Evolutionary conservation across 2,797 vertebrate genomes (phyloP), one percentile per base, ranked within the genome.

Genomic region (Argyrosomus regius): DNA sequence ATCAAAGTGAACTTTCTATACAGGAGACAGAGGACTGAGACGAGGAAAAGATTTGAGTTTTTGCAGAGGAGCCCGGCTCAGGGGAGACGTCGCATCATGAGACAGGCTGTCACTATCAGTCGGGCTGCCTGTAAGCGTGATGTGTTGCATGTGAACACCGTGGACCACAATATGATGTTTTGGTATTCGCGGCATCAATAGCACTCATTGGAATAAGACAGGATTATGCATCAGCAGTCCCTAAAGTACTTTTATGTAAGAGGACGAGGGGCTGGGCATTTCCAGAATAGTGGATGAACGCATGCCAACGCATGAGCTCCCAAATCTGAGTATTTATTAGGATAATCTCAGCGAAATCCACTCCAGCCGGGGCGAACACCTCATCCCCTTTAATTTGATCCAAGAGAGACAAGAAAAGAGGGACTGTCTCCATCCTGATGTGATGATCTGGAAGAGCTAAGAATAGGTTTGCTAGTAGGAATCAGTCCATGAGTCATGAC

Each of bases 341-440:
- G 86, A 88, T 89, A 83, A 91, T 86, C 87, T 88, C 65, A 56
- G 54, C 41, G 59, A 79, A 87, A 86, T 77, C 86, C 74, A 72
- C 50, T 46, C 66, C 81, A 80, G 70, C 60, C 60, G 77, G 28
- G 81, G 57, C 77, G 52, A 70, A 67, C 75, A 72, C 68, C 72
- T 77, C 56, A 6, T 39, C 69, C 58, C 59, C 35, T 39, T 41
- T 6, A 18, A 68, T 53, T 26, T 63, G 56, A 74, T 50, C 81
- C 61, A 28, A 54, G 57, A 66, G 3, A 67, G 24, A 75, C 60
- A 28, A 60, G 16, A 22, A 35, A 17, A 11, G 5, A 24, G 24
- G 41, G 31, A 7, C 64, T 20, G 50, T 11, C 50, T 43, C 52
- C 20, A 41, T 45, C 22, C 68, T 46, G 78, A 41, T 77, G 63